Evolutionary conservation across 2,888 invertebrate genomes (phyloP).

Genomic region (Drosophila mercatorum): DNA sequence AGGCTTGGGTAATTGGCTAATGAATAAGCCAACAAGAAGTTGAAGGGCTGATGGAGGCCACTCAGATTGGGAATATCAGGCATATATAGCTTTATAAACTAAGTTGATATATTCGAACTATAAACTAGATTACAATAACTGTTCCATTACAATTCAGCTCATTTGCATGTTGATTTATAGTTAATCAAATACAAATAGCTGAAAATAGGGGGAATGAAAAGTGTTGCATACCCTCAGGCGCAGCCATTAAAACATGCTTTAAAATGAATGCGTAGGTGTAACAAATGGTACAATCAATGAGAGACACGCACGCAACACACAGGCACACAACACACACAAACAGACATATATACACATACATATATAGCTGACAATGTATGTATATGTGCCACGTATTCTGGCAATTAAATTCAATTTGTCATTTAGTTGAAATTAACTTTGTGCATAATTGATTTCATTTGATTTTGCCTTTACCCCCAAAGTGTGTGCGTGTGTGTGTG

Average conservation of each 20-base stretch:
- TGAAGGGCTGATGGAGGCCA: no score
- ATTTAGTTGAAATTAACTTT: constrained; percentile 68
- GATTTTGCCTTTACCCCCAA: constrained; percentile 45
- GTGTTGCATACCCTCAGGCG: constrained; percentile 25
- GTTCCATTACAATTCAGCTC: neutral
- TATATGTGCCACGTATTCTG: constrained; percentile 45
- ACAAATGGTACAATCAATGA: constrained; percentile 33
- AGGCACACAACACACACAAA: constrained; percentile 11
- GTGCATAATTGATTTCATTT: constrained; percentile 73
- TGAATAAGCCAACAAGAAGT: neutral
- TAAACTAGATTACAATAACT: neutral
- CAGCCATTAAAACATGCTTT: neutral
- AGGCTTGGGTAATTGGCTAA: neutral
- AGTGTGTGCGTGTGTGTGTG: neutral
- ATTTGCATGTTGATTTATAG: neutral
- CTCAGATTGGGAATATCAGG: no score
- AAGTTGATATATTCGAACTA: neutral
- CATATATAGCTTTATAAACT: no score
- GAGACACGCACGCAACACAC: constrained; percentile 7
- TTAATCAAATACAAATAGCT: neutral
- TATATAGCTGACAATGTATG: constrained; percentile 2
- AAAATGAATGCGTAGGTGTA: constrained; percentile 16
- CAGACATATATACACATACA: constrained; percentile 4
- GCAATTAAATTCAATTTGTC: constrained; percentile 73
- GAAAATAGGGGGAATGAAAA: neutral